Evolutionary conservation across 2,888 invertebrate species (phyloP), one percentile per base, ranked within the genome.

Genomic region (Eupithecia abbreviata): DNA sequence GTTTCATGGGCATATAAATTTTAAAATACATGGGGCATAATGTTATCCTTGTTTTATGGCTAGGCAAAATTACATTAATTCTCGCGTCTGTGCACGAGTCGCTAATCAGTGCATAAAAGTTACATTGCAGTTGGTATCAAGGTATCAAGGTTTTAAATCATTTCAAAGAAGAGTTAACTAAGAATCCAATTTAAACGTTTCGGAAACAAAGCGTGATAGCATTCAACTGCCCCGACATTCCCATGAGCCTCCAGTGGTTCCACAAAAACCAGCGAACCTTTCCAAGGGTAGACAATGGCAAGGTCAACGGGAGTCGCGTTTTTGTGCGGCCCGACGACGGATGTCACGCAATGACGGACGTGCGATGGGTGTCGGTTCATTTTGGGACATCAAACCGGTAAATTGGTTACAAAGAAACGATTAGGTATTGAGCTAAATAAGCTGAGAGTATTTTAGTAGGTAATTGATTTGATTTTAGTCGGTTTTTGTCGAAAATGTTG

Each of bases 281-380:
- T 58, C 58, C 58, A 58, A 18, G 81, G 73, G 74, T 82, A 88
- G 84, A 90, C 90, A 90, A 90, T 89, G 85, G 89, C 90, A 90
- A 91, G 90, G 90, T 89, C 90, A 87, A 72, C 71, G 81, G 74
- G 84, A 85, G 89, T 85, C 87, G 81, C 74, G 88, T 90, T 90
- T 90, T 90, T 90, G 86, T 86, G 78, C 80, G 15, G 42, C 45
- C 47, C 15, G 5, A 7, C 43, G 85, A 84, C 89, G 90, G 89
- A 90, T 88, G 88, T 87, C 90, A 85, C 84, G 85, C 85, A 83
- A 69, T 58, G 76, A 76, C 78, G 75, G 75, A 75, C 78, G 75
- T 76, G 51, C 51, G 75, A 75, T 47, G 71, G 30, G 45, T 71
- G 77, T 75, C 73, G 77, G 62, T 76, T 68, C 72, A 73, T 76